Evolutionary conservation across 1,140 invertebrate species (phyloP).

Genomic region (Panagrolaimus sp.): DNA sequence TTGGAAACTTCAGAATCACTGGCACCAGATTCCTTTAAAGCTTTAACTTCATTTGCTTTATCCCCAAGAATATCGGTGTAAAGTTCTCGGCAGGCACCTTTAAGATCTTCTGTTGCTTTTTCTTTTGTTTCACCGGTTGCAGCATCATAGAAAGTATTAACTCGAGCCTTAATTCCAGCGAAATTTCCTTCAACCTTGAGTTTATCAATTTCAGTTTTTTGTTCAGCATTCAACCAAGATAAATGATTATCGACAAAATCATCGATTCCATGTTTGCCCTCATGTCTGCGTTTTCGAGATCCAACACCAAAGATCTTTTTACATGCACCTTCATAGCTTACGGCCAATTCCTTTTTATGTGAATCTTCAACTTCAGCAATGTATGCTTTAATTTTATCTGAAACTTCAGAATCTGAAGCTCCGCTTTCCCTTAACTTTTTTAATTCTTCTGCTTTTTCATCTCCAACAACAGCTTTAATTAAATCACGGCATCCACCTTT

Average conservation of each 20-base stretch:
- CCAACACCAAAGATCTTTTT: constrained; percentile 14
- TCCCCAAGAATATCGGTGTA: constrained; percentile 29
- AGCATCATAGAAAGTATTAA: constrained; percentile 28
- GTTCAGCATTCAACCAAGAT: background rate
- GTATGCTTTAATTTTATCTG: constrained; percentile 31
- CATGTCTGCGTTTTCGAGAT: background rate
- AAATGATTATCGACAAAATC: constrained; percentile 7
- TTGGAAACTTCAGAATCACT: background rate
- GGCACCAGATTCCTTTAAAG: constrained; percentile 29
- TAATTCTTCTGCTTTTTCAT: constrained; percentile 38
- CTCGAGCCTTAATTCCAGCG: constrained; percentile 19
- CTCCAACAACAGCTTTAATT: constrained; percentile 33
- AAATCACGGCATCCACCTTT: constrained; percentile 41
- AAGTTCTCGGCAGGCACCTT: constrained; percentile 37
- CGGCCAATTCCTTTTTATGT: constrained; percentile 25
- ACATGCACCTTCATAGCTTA: constrained; percentile 23
- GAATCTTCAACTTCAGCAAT: constrained; percentile 26
- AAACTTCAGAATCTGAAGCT: constrained; percentile 19
- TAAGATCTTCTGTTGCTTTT: constrained; percentile 25
- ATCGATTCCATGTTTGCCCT: background rate
- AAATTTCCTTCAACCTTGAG: constrained; percentile 6
- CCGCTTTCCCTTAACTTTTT: constrained; percentile 42
- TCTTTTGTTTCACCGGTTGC: constrained; percentile 26
- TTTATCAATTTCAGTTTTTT: background rate
- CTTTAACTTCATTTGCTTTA: constrained; percentile 24